Percentiles rank a stretch among this genome's conserved stretches.
Evolutionary conservation across 2,797 vertebrate species (phyloP).

Genomic region (Pseudochromis fuscus): DNA sequence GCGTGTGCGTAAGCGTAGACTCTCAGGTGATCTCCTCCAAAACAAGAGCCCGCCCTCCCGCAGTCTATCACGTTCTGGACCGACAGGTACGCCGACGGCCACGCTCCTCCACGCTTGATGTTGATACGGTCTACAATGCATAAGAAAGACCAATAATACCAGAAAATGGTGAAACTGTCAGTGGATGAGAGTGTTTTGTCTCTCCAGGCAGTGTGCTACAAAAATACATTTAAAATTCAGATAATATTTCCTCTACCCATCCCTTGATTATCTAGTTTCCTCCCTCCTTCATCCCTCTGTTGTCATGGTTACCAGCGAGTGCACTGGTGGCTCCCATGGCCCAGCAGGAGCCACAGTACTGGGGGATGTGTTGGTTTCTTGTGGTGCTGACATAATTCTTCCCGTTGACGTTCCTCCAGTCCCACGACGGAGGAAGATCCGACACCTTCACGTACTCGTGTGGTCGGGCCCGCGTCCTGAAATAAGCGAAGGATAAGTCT

Average conservation of each 20-base stretch:
- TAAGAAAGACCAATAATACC: neutral
- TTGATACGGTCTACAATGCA: constrained; percentile 91
- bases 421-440: constrained; percentile 88
- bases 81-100: constrained; percentile 93
- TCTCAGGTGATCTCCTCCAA: constrained; percentile 89
- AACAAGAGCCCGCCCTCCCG: constrained; percentile 88
- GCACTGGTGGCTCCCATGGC: constrained; percentile 94
- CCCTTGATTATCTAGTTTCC: neutral
- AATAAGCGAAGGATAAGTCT: neutral
- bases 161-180: neutral
- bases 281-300: constrained; percentile 8
- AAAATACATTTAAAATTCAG: neutral
- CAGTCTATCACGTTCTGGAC: constrained; percentile 96
- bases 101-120: constrained; percentile 91
- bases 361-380: constrained; percentile 95
- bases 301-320: constrained; percentile 87
- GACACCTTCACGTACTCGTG: constrained; percentile 84
- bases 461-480: constrained; percentile 86
- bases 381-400: constrained; percentile 91
- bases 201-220: neutral
- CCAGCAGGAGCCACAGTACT: constrained; percentile 98
- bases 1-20: constrained; percentile 91
- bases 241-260: neutral
- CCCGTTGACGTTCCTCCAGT: constrained; percentile 91
- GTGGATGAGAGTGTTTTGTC: neutral